Percentiles rank a stretch among this genome's conserved stretches.
Conservation (phyloP, 1,140 invertebrate species). For the Bathynomus jamesi region DNA sequence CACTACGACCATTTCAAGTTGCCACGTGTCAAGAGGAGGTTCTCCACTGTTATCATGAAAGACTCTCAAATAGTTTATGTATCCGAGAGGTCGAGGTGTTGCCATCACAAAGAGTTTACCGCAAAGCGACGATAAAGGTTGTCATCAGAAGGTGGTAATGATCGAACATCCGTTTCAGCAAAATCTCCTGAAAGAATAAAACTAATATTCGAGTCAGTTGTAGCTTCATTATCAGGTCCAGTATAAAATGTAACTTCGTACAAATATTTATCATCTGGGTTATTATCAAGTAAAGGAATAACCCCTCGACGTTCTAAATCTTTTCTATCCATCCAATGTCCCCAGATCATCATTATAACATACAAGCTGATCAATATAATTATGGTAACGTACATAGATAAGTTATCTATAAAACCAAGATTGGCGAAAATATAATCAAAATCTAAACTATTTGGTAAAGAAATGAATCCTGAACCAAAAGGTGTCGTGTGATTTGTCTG, state of each 20-base stretch:
- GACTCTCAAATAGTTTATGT: constrained; percentile 8
- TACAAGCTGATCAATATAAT: constrained; percentile 47
- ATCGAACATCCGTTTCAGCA: constrained; percentile 9
- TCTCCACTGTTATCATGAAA: constrained; percentile 12
- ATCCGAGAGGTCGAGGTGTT: neutral
- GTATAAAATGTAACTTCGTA: constrained; percentile 13
- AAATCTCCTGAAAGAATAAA: constrained; percentile 12
- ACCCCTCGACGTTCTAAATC: constrained; percentile 8
- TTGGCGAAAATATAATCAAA: constrained; percentile 50
- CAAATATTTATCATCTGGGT: constrained; percentile 12
- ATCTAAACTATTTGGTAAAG: constrained; percentile 50
- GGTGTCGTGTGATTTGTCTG: constrained; percentile 49
- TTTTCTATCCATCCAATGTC: constrained; percentile 8
- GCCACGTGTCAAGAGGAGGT: constrained; percentile 8
- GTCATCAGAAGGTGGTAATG: neutral
- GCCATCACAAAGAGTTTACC: constrained; percentile 10
- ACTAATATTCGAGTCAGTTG: constrained; percentile 7
- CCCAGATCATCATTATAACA: constrained; percentile 17
- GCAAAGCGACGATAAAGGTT: constrained; percentile 14
- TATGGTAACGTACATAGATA: constrained; percentile 49
- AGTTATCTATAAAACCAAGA: constrained; percentile 48
- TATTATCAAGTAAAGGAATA: constrained; percentile 15
- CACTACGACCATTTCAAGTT: constrained; percentile 9
- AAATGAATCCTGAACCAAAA: constrained; percentile 49
- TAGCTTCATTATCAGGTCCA: constrained; percentile 12